Evolutionary conservation across 2,888 invertebrate genomes (phyloP).

Genomic region (Hirtodrosophila cameraria): DNA sequence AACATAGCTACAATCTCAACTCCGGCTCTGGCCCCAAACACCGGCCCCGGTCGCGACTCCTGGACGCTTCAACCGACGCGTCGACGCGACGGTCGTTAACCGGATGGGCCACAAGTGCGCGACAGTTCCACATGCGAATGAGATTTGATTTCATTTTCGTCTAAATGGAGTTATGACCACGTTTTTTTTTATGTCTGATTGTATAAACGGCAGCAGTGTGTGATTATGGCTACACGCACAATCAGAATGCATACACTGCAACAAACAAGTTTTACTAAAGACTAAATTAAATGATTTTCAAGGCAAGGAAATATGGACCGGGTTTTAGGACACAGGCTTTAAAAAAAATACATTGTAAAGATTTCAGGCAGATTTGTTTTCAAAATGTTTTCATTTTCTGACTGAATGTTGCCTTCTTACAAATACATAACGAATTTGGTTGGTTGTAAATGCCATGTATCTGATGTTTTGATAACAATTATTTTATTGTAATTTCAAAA

Average conservation of each 20-base stretch:
- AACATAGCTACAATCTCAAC: constrained; percentile 40
- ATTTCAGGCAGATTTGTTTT: too few relatives aligned
- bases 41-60: constrained; percentile 5
- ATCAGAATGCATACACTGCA: constrained; percentile 25
- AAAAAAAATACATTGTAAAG: too few relatives aligned
- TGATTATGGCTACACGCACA: constrained; percentile 4
- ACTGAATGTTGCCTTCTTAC: too few relatives aligned
- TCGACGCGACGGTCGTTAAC: too few relatives aligned
- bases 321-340: too few relatives aligned
- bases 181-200: constrained; percentile 54
- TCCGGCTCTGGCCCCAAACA: constrained; percentile 9
- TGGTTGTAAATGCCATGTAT: too few relatives aligned
- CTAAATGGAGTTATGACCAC: constrained; percentile 67
- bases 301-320: too few relatives aligned
- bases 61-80: constrained; percentile 6
- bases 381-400: too few relatives aligned
- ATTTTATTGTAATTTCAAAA: too few relatives aligned
- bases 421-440: too few relatives aligned
- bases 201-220: constrained; percentile 47
- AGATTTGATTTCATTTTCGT: constrained; percentile 68
- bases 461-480: too few relatives aligned
- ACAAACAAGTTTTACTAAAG: constrained; percentile 13
- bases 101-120: constrained; percentile 63
- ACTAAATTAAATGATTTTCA: too few relatives aligned
- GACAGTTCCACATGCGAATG: constrained; percentile 63